These are phyloP conservation scores for Aphis gossypii DNA, from an alignment of 1,140 invertebrate genomes.

Conservation along the genomic window DNA sequence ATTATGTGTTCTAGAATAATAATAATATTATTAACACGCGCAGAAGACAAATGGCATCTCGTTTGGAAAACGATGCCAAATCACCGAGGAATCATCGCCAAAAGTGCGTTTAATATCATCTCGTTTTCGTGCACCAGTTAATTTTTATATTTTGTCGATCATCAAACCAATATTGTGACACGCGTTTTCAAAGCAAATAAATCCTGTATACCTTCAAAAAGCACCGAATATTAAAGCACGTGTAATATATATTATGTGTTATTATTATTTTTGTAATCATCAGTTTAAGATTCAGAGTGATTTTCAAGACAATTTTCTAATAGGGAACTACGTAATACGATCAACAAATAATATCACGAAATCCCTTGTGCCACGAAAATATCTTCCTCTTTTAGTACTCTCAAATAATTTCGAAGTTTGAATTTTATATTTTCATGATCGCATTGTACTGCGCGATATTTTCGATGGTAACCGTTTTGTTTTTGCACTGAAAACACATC, in stretches of 20 bases:
- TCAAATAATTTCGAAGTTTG: background rate
- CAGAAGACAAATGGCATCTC: background rate
- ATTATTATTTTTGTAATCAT: too few relatives aligned
- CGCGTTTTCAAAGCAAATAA: background rate
- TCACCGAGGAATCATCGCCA: background rate
- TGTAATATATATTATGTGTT: background rate
- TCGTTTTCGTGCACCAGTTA: background rate
- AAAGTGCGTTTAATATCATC: background rate
- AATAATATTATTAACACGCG: background rate
- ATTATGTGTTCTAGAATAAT: background rate
- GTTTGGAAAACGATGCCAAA: background rate
- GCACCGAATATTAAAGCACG: background rate
- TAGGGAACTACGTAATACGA: too few relatives aligned
- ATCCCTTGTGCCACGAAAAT: too few relatives aligned
- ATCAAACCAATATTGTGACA: background rate
- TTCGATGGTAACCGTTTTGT: background rate
- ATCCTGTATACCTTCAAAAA: background rate
- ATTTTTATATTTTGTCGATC: background rate
- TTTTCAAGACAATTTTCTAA: too few relatives aligned
- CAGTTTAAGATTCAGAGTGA: too few relatives aligned
- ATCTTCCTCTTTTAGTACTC: too few relatives aligned
- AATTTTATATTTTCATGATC: background rate
- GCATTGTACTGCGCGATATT: background rate
- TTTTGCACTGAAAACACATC: background rate
- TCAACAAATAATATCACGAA: too few relatives aligned